A percentile compares a stretch with the other conserved stretches of the same genome.
These are phyloP conservation scores for Brachionus plicatilis DNA, from an alignment of 1,140 invertebrate genomes.

Conservation along the genomic window DNA sequence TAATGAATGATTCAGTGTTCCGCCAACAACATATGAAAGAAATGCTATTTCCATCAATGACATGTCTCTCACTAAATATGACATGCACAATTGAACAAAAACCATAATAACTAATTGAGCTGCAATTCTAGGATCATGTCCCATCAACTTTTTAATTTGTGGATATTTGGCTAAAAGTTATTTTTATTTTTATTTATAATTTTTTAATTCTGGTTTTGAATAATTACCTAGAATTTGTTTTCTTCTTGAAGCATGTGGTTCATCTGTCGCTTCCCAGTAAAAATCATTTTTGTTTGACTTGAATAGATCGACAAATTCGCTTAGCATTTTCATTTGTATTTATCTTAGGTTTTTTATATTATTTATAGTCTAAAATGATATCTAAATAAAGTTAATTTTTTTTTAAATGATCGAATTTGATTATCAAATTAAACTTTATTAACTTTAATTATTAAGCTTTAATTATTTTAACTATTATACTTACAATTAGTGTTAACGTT, in stretches of 20 bases:
- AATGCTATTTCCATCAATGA: conserved; percentile 70
- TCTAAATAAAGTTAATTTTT: too few species aligned
- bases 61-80: conserved; percentile 71
- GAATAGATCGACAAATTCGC: neutral
- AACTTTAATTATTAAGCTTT: too few species aligned
- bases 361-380: too few species aligned
- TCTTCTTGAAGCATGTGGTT: conserved; percentile 89
- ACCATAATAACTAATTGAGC: conserved; percentile 81
- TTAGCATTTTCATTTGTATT: neutral
- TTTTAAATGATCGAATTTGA: too few species aligned
- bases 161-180: conserved; percentile 78
- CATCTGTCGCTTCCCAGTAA: conserved; percentile 83
- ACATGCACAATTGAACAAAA: conserved; percentile 69
- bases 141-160: conserved; percentile 89
- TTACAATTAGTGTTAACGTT: too few species aligned
- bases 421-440: too few species aligned
- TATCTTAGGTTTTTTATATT: too few species aligned
- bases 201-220: neutral
- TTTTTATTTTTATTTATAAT: neutral
- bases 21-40: conserved; percentile 83
- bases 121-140: conserved; percentile 83
- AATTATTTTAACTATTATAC: too few species aligned
- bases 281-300: neutral
- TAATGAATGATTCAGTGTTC: conserved; percentile 94
- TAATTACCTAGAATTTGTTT: conserved; percentile 80